These are phyloP conservation scores for Tonatia bakeri DNA, from an alignment of 2,113 vertebrate genomes.

Conservation along the genomic window DNA sequence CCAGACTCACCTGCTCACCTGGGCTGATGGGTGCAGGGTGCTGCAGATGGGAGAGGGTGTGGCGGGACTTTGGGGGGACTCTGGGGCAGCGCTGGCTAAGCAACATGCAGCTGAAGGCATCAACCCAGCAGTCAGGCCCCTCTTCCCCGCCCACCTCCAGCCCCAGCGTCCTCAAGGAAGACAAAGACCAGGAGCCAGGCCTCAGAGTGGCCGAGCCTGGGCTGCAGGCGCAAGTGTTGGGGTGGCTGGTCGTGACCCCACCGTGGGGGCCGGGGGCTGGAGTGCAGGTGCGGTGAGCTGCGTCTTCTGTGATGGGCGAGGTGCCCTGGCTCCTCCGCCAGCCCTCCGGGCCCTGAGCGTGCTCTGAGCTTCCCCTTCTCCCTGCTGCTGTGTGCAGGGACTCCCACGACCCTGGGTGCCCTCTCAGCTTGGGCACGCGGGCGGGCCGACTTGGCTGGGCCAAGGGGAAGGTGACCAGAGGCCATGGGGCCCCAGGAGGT, in stretches of 20 bases:
- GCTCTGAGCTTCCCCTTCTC: not conserved
- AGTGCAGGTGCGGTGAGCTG: not conserved
- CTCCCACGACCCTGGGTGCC: not conserved
- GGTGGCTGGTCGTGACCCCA: not conserved
- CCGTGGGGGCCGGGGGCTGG: not conserved
- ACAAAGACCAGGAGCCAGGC: not conserved
- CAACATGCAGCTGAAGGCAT: not conserved
- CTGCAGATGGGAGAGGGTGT: not conserved
- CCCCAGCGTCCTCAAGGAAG: too few species aligned
- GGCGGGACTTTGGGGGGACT: not conserved
- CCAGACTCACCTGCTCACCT: not conserved
- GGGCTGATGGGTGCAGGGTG: not conserved
- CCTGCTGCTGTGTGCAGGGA: fast-evolving
- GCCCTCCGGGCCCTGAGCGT: not conserved
- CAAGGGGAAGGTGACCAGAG: not conserved
- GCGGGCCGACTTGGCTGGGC: not conserved
- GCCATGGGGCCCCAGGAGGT: not conserved
- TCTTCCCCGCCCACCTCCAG: not conserved
- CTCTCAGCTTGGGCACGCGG: fast-evolving
- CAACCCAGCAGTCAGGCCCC: not conserved
- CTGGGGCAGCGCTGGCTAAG: not conserved
- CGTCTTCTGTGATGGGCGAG: not conserved
- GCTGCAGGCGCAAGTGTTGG: too few species aligned
- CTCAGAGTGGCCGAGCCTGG: not conserved
- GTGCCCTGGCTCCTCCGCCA: not conserved